phyloP scores from a whole-genome alignment of 2,113 vertebrate genomes.

The Donacobius atricapilla region DNA sequence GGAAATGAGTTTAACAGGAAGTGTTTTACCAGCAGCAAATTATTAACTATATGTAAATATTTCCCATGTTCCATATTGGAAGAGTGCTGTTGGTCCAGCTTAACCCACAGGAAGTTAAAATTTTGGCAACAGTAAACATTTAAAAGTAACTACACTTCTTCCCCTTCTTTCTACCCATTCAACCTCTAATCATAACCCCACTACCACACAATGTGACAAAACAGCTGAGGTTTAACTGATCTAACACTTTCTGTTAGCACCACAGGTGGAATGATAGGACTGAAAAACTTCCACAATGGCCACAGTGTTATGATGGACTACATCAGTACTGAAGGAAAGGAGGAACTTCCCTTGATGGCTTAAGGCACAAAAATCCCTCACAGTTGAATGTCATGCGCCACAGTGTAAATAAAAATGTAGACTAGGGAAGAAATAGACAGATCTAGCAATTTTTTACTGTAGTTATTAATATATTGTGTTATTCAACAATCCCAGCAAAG shows the following conservation, averaged over 20 bases:
- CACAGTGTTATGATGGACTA: background rate
- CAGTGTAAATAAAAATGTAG: background rate
- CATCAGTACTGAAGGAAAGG: background rate
- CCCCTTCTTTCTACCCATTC: background rate
- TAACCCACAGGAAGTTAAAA: background rate
- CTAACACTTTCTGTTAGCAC: background rate
- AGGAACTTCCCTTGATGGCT: background rate
- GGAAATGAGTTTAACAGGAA: background rate
- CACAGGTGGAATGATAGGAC: background rate
- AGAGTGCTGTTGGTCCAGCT: no score
- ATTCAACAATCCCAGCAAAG: background rate
- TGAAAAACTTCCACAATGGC: background rate
- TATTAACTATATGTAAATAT: background rate
- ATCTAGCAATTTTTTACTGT: background rate
- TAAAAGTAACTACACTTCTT: background rate
- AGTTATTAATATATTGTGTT: background rate
- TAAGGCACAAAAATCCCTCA: background rate
- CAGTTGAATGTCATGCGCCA: background rate
- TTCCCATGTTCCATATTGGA: fast-evolving
- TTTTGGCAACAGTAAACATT: background rate
- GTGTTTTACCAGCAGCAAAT: background rate
- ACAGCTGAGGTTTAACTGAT: background rate
- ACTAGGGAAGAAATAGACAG: background rate
- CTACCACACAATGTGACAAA: background rate
- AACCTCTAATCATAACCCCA: background rate